Conservation (phyloP, 2,797 vertebrate species). For the Xenops minutus region DNA sequence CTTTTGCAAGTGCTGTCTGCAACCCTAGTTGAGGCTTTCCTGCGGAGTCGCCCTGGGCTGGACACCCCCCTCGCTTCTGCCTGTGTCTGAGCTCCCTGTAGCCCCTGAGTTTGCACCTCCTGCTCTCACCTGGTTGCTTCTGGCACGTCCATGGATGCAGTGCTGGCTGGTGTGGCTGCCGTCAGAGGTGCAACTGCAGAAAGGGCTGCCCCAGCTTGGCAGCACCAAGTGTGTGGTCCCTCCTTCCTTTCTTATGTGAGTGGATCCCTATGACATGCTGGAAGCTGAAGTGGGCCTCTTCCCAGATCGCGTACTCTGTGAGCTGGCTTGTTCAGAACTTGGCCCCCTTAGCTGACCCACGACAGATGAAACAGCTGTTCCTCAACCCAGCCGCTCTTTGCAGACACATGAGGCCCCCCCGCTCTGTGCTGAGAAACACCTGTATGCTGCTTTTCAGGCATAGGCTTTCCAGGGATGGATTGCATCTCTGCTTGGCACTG, state of each 20-base stretch:
- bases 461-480: not conserved
- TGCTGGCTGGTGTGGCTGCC: accelerated
- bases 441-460: not conserved
- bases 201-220: not conserved
- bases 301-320: accelerated
- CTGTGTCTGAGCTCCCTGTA: not conserved
- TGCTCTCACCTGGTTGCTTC: accelerated
- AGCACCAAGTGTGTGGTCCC: accelerated
- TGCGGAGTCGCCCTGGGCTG: not conserved
- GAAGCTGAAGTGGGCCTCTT: not conserved
- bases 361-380: not conserved
- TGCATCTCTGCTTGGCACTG: accelerated
- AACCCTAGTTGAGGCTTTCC: not conserved
- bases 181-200: not conserved
- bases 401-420: not conserved
- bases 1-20: not conserved
- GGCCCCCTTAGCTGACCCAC: accelerated
- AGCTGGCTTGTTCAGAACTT: not conserved
- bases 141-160: accelerated
- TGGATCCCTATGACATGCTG: accelerated
- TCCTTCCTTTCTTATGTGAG: accelerated
- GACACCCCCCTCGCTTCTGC: accelerated
- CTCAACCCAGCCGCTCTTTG: not conserved
- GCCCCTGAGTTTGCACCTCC: not conserved
- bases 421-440: not conserved